Base-by-base conservation (phyloP, 2,113 vertebrate species). In the Cacatua alba region DNA sequence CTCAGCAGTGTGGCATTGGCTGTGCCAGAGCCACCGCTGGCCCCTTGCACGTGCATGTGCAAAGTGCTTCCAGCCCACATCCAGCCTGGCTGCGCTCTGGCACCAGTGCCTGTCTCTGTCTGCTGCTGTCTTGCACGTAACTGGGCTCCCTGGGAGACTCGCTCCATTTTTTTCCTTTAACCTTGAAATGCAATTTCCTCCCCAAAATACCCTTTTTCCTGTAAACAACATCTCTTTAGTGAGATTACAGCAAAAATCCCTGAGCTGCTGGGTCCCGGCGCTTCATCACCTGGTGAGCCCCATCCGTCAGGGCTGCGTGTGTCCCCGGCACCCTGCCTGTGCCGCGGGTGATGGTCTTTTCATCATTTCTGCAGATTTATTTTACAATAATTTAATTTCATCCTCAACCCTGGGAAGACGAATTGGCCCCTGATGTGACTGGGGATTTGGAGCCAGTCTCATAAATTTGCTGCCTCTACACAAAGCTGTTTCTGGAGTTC, bases 371-470 rank as follows among this genome's bases (percentile, higher is more conserved):
- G 95, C 95, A 94, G 97, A 98, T 98, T 98, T 97, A 98, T 98
- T 97, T 97, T 97, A 95, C 92, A 51, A 97, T 97, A 95, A 98
- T 98, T 98, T 98, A 97, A 97, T 97, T 97, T 97, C 95, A 93
- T 94, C 97, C 91, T 94, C 87, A 95, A 95, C 95, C 96, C 95
- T 77, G 68, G 89, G 86, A 98, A 97, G 97, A 98, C 92, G 53
- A 95, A 98, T 97, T 65, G 88, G 93, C 90, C 90, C 29, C 82
- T 48, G 49, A 95, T 94, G 94, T 94, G 97, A 93, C n/a, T 89
- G 90, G 95, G 94, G 85, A 96, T 94, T 95, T 48, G 43, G 91
- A 85, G 83, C 81, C 59, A 74, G 95, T 75, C 82, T 97, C 96
- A 93, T 98, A 97, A 97, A 98, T 98, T 95, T 93, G 89, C 95